Evolutionary conservation across 2,113 vertebrate genomes (phyloP).

Genomic region (Menura novaehollandiae): DNA sequence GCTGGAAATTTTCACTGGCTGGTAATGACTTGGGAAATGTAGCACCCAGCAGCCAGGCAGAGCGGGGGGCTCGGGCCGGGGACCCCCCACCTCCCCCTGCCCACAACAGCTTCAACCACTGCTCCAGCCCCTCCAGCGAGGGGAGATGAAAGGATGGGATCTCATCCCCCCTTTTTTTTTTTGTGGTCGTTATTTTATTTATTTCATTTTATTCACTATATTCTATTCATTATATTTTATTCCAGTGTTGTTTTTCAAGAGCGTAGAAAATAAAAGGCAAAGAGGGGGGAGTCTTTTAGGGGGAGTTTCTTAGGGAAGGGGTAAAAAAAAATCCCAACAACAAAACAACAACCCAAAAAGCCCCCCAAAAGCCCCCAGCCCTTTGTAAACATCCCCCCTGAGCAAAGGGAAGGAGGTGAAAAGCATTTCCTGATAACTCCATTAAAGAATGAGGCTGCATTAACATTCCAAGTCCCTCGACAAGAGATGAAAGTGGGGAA

Average conservation of each 20-base stretch:
- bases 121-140: neutral
- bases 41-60: constrained; percentile 58
- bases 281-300: neutral
- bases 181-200: neutral
- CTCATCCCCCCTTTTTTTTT: neutral
- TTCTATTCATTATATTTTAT: neutral
- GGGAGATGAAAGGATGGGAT: neutral
- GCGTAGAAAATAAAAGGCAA: neutral
- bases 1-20: constrained; percentile 77
- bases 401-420: constrained; percentile 61
- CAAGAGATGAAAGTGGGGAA: constrained; percentile 69
- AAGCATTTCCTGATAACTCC: constrained; percentile 80
- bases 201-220: neutral
- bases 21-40: constrained; percentile 82
- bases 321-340: neutral
- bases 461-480: constrained; percentile 73
- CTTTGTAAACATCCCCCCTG: constrained; percentile 62
- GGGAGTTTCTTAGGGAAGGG: neutral
- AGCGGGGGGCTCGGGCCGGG: neutral
- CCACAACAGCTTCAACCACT: neutral
- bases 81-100: neutral
- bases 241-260: neutral
- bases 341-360: neutral
- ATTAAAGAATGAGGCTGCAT: constrained; percentile 70
- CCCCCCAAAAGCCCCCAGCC: neutral